Evolutionary conservation across 1,140 invertebrate genomes (phyloP).

Genomic region (Glossosoma conforme): DNA sequence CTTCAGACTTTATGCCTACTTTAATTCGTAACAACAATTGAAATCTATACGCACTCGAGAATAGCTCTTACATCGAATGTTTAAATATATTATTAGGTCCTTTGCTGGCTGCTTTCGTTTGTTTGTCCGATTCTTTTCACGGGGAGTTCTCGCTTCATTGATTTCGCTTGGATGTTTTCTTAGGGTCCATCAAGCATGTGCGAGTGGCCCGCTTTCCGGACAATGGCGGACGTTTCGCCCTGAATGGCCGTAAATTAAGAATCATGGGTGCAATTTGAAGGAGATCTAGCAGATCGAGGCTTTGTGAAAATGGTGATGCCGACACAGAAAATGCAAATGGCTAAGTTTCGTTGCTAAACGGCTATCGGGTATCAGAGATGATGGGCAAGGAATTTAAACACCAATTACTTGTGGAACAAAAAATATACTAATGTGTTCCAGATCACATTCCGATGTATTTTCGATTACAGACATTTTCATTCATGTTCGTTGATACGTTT

Average conservation of each 20-base stretch:
- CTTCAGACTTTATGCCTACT: slow-evolving; percentile 27
- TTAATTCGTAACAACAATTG: slow-evolving; percentile 31
- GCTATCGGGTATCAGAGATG: slow-evolving; percentile 17
- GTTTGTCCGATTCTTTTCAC: slow-evolving; percentile 9
- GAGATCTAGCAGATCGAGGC: slow-evolving; percentile 1
- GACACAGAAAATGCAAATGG: slow-evolving; percentile 18
- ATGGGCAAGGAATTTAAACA: slow-evolving; percentile 4
- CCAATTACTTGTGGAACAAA: slow-evolving; percentile 7
- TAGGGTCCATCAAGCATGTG: slow-evolving; percentile 18
- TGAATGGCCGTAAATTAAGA: slow-evolving; percentile 16
- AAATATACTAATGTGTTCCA: neutral
- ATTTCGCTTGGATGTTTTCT: slow-evolving; percentile 11
- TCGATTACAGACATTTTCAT: too few relatives aligned
- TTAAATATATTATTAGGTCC: slow-evolving; percentile 20
- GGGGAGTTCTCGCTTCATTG: slow-evolving; percentile 18
- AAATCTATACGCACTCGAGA: slow-evolving; percentile 18
- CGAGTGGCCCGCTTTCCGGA: slow-evolving; percentile 1
- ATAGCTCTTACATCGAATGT: slow-evolving; percentile 18
- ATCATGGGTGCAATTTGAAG: slow-evolving; percentile 14
- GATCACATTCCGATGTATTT: slow-evolving; percentile 3
- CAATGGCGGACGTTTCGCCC: slow-evolving; percentile 11
- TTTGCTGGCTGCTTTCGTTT: slow-evolving; percentile 8
- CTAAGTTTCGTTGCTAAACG: slow-evolving; percentile 1
- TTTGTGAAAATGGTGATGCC: slow-evolving; percentile 14
- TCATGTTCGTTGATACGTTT: too few relatives aligned